Conservation (phyloP, 2,888 invertebrate genomes). For the Onthophagus sagittarius region DNA sequence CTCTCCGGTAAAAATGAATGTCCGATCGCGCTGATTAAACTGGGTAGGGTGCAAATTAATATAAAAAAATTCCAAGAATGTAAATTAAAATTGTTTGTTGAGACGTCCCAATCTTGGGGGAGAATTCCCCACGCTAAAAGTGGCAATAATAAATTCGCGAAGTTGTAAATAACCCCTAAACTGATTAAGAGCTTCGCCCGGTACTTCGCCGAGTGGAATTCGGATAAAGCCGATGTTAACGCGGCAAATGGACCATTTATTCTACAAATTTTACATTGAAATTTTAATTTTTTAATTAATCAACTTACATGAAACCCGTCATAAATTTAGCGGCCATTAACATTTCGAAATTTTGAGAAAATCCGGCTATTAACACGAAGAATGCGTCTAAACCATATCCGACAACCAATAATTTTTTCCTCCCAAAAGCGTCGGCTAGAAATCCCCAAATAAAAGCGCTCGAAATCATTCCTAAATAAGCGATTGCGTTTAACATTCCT, state of each 20-base stretch:
- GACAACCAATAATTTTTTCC: slow-evolving; percentile 62
- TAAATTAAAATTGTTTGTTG: slow-evolving; percentile 31
- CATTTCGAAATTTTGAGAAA: slow-evolving; percentile 64
- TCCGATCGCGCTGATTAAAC: slow-evolving; percentile 59
- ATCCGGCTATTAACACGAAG: slow-evolving; percentile 60
- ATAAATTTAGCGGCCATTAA: slow-evolving; percentile 67
- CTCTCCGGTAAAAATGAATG: slow-evolving; percentile 64
- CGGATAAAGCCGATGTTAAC: slow-evolving; percentile 67
- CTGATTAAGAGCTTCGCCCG: slow-evolving; percentile 63
- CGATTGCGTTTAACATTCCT: slow-evolving; percentile 66
- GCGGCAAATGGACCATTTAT: slow-evolving; percentile 72
- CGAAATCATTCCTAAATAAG: slow-evolving; percentile 73
- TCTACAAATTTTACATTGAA: slow-evolving; percentile 33
- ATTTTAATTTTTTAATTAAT: background rate
- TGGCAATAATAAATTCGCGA: slow-evolving; percentile 62
- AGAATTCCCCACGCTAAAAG: slow-evolving; percentile 70
- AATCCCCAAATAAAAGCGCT: slow-evolving; percentile 77
- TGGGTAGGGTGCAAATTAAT: slow-evolving; percentile 58
- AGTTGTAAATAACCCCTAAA: slow-evolving; percentile 63
- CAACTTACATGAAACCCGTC: slow-evolving; percentile 55
- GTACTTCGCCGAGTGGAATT: slow-evolving; percentile 65
- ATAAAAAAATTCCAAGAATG: slow-evolving; percentile 62
- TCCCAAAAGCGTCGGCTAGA: slow-evolving; percentile 69
- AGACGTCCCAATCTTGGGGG: slow-evolving; percentile 54
- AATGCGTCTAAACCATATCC: slow-evolving; percentile 63